Base-by-base conservation (phyloP, 1,140 invertebrate genomes). In the Ceratina calcarata region DNA sequence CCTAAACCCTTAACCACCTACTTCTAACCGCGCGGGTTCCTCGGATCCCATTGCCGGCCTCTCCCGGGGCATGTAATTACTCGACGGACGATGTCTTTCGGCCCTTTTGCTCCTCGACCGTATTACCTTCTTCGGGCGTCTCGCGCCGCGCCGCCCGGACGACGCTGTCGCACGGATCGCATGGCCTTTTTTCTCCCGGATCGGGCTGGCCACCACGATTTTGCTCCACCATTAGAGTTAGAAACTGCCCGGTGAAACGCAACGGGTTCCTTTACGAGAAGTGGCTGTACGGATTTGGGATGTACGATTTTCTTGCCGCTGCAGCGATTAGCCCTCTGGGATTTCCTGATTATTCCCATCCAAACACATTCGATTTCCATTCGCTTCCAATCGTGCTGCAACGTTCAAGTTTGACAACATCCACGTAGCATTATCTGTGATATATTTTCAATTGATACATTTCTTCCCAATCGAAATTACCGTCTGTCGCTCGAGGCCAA, bases 41-140 rank as follows among this genome's bases (percentile, higher is more conserved):
- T 68, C 81, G 76, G 81, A 80, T 84, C 78, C 82, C 72, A 81
- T 84, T 81, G 72, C 82, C 78, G 65, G 69, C 72, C 79, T 81
- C 85, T 89, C 82, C 74, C 77, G 83, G 81, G 84, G 85, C 77
- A 86, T 80, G 88, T 89, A 90, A 90, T 90, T 90, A 90, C 82
- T 84, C 83, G 60, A 62, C 71, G 65, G 80, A 82, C 78, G 77
- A 86, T 87, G 87, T 89, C 84, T 89, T 89, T 89, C 88, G 85
- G 80, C 78, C 83, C 82, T 78, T 72, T 65, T 64, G 65, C 65
- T 72, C 84, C 84, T 49, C 76, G 58, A 68, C 58, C 58, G 67
- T 71, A 71, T 78, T 78, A 78, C 67, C 58, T 71, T 71, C 75
- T 77, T 77, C 74, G 74, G 53, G 27, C 49, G 49, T 18, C 62